Evolutionary conservation across 2,888 invertebrate species (phyloP).

Genomic region (Heliconius sara): DNA sequence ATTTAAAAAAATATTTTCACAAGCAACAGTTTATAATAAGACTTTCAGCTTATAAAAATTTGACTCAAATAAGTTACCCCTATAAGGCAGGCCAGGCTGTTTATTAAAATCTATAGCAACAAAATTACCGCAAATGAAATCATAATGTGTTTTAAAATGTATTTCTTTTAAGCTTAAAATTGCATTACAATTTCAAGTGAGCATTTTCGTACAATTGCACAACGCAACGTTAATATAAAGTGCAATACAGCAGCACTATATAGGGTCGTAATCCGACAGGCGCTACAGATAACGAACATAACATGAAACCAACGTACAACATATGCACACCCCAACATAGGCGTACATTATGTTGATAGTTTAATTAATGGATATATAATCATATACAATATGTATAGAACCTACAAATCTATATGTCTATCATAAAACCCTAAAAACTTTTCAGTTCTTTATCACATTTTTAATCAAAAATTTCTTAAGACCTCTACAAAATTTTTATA

Average conservation of each 20-base stretch:
- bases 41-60: neutral
- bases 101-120: neutral
- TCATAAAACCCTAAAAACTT: too few relatives aligned
- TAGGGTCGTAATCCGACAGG: constrained; percentile 21
- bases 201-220: constrained; percentile 13
- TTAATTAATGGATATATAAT: neutral
- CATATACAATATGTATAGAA: neutral
- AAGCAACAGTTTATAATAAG: neutral
- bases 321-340: neutral
- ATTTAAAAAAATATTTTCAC: neutral
- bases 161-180: neutral
- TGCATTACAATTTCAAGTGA: constrained; percentile 11
- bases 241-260: constrained; percentile 23
- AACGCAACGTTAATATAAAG: constrained; percentile 12
- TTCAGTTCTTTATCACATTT: too few relatives aligned
- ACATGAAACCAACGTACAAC: neutral
- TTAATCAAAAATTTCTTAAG: neutral
- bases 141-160: neutral
- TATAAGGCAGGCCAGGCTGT: neutral
- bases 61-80: neutral
- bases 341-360: neutral
- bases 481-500: neutral
- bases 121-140: neutral
- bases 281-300: constrained; percentile 19
- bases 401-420: too few relatives aligned